phyloP scores from a whole-genome alignment of 2,797 vertebrate genomes.

The Gallinago stenura region DNA sequence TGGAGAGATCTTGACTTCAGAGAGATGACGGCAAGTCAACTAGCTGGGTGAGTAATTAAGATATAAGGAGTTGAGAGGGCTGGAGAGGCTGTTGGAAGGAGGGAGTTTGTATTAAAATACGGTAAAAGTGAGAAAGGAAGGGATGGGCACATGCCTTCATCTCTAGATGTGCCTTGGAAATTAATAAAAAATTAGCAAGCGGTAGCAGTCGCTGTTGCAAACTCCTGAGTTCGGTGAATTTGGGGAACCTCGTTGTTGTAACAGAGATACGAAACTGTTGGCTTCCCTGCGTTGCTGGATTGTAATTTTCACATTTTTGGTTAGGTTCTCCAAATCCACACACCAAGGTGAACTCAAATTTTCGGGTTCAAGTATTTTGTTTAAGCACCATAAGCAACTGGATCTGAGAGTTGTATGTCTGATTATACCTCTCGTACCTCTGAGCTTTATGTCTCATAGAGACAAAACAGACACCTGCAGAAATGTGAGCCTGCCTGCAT shows the following conservation, averaged over 20 bases:
- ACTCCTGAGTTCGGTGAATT: not conserved
- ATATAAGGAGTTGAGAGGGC: not conserved
- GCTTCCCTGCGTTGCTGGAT: not conserved
- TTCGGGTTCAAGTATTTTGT: not conserved
- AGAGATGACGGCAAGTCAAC: accelerated
- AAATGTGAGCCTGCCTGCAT: not conserved
- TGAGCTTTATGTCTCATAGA: not conserved
- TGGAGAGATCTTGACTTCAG: not conserved
- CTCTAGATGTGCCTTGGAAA: not conserved
- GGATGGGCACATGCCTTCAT: not conserved
- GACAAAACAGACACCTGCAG: slow-evolving; percentile 21
- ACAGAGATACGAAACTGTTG: not conserved
- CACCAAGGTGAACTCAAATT: not conserved
- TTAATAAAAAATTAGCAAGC: not conserved
- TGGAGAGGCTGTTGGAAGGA: not conserved
- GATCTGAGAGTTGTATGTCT: not conserved
- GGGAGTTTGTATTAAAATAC: not conserved
- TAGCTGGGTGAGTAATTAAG: not conserved
- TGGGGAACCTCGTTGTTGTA: not conserved
- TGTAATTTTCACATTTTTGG: not conserved
- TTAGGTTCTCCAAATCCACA: not conserved
- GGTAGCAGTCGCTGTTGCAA: not conserved
- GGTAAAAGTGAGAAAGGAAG: not conserved
- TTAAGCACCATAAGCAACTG: not conserved
- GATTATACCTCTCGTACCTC: not conserved